A percentile compares a stretch with the other conserved stretches of the same genome.
Evolutionary conservation across 2,113 vertebrate species (phyloP).

Genomic region (Pachycephala philippinensis): DNA sequence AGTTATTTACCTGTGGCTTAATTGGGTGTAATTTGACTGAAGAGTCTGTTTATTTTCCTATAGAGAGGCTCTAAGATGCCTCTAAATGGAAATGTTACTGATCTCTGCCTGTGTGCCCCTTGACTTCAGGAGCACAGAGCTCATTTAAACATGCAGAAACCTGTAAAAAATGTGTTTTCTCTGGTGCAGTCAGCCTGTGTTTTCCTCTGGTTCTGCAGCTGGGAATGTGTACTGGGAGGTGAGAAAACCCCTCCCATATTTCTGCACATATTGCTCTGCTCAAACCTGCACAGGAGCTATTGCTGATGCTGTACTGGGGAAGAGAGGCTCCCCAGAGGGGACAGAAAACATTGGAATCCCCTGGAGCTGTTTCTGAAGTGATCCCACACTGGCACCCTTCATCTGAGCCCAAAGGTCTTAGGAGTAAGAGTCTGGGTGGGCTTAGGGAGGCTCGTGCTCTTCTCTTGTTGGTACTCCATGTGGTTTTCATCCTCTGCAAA

Average conservation of each 20-base stretch:
- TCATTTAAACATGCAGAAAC: background rate
- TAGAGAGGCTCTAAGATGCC: slow-evolving; percentile 22
- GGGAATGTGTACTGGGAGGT: rapidly evolving
- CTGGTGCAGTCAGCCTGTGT: background rate
- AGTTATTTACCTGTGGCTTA: slow-evolving; percentile 59
- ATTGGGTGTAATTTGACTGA: slow-evolving; percentile 42
- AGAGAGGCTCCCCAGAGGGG: background rate
- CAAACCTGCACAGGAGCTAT: background rate
- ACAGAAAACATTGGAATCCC: background rate
- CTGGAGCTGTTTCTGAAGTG: background rate
- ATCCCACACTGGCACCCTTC: background rate
- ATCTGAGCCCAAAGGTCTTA: background rate
- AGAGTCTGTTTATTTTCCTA: slow-evolving; percentile 53
- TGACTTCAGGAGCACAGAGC: background rate
- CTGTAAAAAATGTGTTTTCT: background rate
- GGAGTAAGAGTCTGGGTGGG: background rate
- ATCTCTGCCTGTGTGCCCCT: background rate
- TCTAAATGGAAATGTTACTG: background rate
- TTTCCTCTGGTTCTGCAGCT: background rate
- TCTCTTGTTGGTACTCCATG: background rate
- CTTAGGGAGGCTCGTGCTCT: background rate
- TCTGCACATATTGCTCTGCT: background rate
- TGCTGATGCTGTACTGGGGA: background rate
- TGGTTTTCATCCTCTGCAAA: background rate
- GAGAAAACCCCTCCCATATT: background rate